Base-by-base conservation (phyloP, 1,140 invertebrate species). In the Oscheius sp. region DNA sequence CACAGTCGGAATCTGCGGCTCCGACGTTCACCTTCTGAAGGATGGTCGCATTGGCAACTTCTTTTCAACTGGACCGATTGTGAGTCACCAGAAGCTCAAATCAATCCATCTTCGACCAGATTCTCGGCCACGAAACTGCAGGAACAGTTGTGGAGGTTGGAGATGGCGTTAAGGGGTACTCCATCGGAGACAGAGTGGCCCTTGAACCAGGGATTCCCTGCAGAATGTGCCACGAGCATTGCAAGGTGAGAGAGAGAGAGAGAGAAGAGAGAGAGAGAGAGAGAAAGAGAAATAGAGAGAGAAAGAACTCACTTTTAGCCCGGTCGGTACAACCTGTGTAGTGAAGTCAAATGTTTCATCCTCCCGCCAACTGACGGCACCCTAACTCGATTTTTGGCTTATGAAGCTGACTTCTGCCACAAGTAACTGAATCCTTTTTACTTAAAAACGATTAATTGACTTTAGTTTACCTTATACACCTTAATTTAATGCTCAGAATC, bases 1-100 rank as follows among this genome's bases (percentile, higher is more conserved):
- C 75, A 90, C 90, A 75, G 93, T 97, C 58, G 94, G 94, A 45
- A 97, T 98, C 77, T 98, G 95, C 85, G 95, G 94, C 0, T 96
- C 93, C 0, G 94, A 97, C 86, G 91, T 97, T 3, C 92, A 95
- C 84, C 97, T 95, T 86, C 90, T 92, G 84, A 89, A 90, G 29
- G 77, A 90, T 75, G 94, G 94, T 15, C 81, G 88, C 28, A 94
- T 94, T 82, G 93, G 91, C 0, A 88, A 90, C 78, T 95, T 93
- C 81, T 86, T 93, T 15, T 87, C 95, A 0, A 88, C 89, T 58
- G 86, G 89, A 75, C 92, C 93, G 13, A 94, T 95, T 92, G 88
- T 68, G 26, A 31, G 31, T 15, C 3, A 13, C 7, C 1, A 1
- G 34, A 4, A 38, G 29, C 23, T 34, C n/a, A n/a, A n/a, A n/a